Evolutionary conservation across 2,888 invertebrate species (phyloP), one percentile per base, ranked within the genome.

Genomic region (Oxycera nigricornis): DNA sequence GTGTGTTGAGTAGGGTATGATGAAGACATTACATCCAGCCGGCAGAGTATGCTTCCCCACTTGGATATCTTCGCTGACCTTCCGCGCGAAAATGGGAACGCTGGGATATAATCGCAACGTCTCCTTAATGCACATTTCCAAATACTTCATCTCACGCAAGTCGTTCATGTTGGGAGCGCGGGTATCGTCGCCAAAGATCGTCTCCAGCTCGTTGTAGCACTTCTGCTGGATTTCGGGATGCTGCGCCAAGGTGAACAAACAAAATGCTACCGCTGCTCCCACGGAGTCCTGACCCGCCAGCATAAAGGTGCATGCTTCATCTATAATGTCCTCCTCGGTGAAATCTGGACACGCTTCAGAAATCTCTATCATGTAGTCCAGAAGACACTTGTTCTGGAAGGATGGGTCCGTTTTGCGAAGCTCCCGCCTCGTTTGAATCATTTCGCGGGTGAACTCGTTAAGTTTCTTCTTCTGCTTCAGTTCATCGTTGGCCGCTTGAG

Each of bases 71-170:
- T 85, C 85, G 24, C 83, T 83, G 55, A 84, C 76, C 73, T 83
- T 82, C 1, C 85, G 82, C 1, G 85, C 85, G 9, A 85, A 82
- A 2, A 85, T 68, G 1, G 86, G 85, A 1, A 85, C 85, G 76
- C 85, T 86, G 28, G 86, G 86, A 78, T 84, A 86, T 1, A 85
- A 77, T 26, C 91, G 86, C 73, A 92, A 79, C 0, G 90, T 87
- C 82, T 92, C 92, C 80, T 92, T 92, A 59, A 92, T 89, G 79
- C 91, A 91, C 81, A 89, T 88, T 78, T 92, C 92, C 77, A 91
- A 82, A 79, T 91, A 92, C 46, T 88, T 86, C 89, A 92, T 89
- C 74, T 88, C 87, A 9, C 88, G 83, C 52, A 92, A 80, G 77
- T 90, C 89, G n/a, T 86, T 86, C 81, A 88, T 86, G 2, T 85